Percentiles rank a stretch among this genome's conserved stretches.
Conservation (phyloP, 2,888 invertebrate species). For the Lithophane ornitopus region DNA sequence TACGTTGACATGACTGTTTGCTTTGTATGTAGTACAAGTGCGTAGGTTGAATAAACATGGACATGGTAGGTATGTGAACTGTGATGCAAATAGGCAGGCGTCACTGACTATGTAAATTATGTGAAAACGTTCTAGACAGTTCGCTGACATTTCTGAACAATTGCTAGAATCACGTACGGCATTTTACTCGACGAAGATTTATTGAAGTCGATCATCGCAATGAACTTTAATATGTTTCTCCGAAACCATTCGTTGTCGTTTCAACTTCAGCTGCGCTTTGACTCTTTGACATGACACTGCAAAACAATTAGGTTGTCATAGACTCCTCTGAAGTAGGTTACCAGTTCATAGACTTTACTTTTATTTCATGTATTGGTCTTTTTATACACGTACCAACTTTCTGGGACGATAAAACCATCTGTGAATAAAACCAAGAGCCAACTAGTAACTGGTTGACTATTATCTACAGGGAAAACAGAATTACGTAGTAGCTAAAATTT, state of each 20-base stretch:
- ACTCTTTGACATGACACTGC: constrained; percentile 23
- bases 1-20: constrained; percentile 20
- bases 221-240: constrained; percentile 13
- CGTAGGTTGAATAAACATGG: background rate
- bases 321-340: constrained; percentile 29
- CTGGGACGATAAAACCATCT: background rate
- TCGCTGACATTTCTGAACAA: background rate
- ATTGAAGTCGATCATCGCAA: background rate
- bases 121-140: background rate
- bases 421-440: background rate
- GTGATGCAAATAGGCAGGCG: background rate
- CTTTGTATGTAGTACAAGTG: background rate
- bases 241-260: constrained; percentile 14
- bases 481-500: background rate
- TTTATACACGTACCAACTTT: background rate
- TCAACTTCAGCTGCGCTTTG: constrained; percentile 33
- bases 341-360: constrained; percentile 14
- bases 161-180: too few species aligned
- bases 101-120: background rate
- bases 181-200: background rate
- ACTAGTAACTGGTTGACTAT: background rate
- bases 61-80: background rate
- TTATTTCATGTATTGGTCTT: constrained; percentile 1
- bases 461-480: background rate
- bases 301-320: constrained; percentile 46